Evolutionary conservation across 2,888 invertebrate genomes (phyloP).

Genomic region (Drosophila peninsularis): DNA sequence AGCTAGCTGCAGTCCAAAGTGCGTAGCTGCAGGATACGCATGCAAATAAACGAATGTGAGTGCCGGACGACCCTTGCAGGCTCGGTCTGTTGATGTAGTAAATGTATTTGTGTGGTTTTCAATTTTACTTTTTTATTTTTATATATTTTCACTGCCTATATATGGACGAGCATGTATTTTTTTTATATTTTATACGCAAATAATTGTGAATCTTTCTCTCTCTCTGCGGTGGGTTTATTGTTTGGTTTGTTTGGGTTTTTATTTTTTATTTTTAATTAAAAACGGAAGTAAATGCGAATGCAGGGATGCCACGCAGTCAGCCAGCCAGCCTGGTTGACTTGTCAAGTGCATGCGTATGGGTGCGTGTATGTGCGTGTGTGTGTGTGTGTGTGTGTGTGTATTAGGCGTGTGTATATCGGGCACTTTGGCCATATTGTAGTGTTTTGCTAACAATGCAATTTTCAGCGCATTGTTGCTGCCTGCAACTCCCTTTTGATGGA

Average conservation of each 20-base stretch:
- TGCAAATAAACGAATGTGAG: conserved; percentile 52
- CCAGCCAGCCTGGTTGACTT: conserved; percentile 48
- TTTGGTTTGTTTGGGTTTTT: conserved; percentile 70
- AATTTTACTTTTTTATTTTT: conserved; percentile 48
- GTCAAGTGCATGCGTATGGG: conserved; percentile 58
- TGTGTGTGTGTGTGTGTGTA: conserved; percentile 28
- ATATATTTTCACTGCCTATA: conserved; percentile 13
- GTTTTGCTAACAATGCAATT: conserved; percentile 82
- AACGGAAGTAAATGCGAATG: conserved; percentile 74
- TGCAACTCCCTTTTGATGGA: conserved; percentile 65
- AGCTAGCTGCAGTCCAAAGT: conserved; percentile 56
- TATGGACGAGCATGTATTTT: conserved; percentile 24
- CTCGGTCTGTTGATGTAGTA: conserved; percentile 53
- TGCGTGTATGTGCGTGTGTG: conserved; percentile 5
- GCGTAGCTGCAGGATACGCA: conserved; percentile 76
- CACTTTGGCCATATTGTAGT: conserved; percentile 81
- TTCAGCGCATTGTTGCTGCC: conserved; percentile 72
- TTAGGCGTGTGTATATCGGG: conserved; percentile 33
- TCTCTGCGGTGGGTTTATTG: conserved; percentile 67
- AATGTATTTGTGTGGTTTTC: conserved; percentile 72
- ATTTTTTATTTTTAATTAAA: conserved; percentile 81
- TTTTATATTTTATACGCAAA: conserved; percentile 71
- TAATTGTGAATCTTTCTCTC: conserved; percentile 73
- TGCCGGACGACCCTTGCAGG: conserved; percentile 62
- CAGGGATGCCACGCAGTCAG: conserved; percentile 36